These are phyloP conservation scores for Allacma fusca DNA, from an alignment of 2,888 invertebrate species.

Conservation along the genomic window DNA sequence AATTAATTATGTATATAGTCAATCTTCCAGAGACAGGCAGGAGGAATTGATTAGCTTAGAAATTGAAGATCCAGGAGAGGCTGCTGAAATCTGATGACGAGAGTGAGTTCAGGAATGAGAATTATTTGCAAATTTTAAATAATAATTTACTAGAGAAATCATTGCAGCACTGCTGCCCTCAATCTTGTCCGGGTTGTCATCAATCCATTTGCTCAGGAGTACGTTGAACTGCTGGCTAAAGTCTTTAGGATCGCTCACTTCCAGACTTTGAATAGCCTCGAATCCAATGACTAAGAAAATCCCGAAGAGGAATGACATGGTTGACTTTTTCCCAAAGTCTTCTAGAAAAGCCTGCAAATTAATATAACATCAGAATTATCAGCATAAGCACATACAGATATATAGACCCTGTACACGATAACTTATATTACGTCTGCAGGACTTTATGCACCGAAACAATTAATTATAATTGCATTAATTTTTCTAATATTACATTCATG, in stretches of 20 bases:
- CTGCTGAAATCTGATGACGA: too few species aligned
- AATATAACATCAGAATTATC: not conserved
- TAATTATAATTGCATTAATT: too few species aligned
- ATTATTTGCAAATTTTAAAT: constrained; percentile 4
- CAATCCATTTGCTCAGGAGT: constrained; percentile 45
- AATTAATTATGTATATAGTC: too few species aligned
- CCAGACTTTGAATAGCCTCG: constrained; percentile 43
- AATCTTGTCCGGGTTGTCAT: constrained; percentile 41
- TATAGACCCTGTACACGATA: too few species aligned
- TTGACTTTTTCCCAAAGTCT: constrained; percentile 43
- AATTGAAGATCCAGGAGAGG: too few species aligned
- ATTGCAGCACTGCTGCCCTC: not conserved
- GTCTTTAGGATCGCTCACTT: constrained; percentile 24
- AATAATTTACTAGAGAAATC: constrained; percentile 14
- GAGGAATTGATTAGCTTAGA: too few species aligned
- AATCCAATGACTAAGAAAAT: constrained; percentile 32
- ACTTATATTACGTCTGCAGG: too few species aligned
- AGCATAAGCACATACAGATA: not conserved
- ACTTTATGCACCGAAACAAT: too few species aligned
- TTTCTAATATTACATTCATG: too few species aligned
- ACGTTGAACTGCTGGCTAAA: constrained; percentile 24
- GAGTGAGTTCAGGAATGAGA: too few species aligned
- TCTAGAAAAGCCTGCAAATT: constrained; percentile 25
- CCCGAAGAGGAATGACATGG: constrained; percentile 42
- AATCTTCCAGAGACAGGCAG: too few species aligned